phyloP scores from a whole-genome alignment of 2,113 vertebrate genomes.

The Serinus canaria region DNA sequence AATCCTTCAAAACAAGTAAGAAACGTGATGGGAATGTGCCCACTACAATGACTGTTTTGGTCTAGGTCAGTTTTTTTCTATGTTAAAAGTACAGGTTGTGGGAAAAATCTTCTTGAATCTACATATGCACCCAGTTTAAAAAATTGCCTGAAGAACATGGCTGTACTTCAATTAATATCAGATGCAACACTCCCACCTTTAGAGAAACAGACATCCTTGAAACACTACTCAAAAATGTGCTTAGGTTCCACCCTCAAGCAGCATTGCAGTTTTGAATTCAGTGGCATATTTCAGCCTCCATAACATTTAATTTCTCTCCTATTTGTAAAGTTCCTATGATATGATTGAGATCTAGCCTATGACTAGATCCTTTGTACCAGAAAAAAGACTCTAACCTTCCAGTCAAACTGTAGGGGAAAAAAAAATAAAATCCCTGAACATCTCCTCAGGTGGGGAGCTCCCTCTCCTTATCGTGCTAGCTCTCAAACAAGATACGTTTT shows the following conservation, averaged over 20 bases:
- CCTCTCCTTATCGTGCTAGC: neutral
- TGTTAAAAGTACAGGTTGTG: neutral
- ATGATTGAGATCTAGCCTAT: neutral
- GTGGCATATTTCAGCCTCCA: neutral
- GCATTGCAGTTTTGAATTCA: neutral
- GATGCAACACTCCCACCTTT: neutral
- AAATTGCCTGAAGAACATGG: neutral
- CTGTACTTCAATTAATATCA: neutral
- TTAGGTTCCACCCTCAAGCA: neutral
- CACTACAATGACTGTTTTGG: neutral
- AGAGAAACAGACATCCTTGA: neutral
- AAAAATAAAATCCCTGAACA: neutral
- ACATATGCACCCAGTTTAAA: neutral
- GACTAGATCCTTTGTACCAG: neutral
- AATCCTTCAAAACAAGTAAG: neutral
- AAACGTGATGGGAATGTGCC: fast-evolving
- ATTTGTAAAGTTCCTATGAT: neutral
- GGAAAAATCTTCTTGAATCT: neutral
- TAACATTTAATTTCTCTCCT: neutral
- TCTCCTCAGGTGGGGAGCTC: neutral
- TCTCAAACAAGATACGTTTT: neutral
- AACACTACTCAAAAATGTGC: neutral
- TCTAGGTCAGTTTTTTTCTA: neutral
- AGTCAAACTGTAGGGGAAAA: too few relatives aligned
- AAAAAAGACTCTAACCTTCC: neutral